A percentile compares a stretch with the other conserved stretches of the same genome.
phyloP scores from a whole-genome alignment of 1,140 invertebrate genomes.

The Galleria mellonella region DNA sequence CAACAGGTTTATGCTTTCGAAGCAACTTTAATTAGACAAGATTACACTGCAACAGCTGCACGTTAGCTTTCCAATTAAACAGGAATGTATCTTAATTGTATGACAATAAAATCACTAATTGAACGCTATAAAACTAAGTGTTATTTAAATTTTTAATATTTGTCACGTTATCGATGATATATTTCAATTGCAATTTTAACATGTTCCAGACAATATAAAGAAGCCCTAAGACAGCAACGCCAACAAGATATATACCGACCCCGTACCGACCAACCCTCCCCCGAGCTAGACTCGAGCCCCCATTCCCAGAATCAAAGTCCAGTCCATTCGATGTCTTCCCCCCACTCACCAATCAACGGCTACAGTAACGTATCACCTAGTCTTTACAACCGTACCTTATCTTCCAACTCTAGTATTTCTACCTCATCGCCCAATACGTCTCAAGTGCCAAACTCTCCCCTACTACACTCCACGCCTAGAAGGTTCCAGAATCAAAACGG shows the following conservation, averaged over 20 bases:
- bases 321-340: conserved; percentile 47
- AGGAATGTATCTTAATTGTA: too few species aligned
- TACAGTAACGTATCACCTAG: conserved; percentile 59
- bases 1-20: too few species aligned
- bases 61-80: too few species aligned
- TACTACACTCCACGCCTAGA: conserved; percentile 62
- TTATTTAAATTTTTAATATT: conserved; percentile 1
- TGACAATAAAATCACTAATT: too few species aligned
- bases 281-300: conserved; percentile 57
- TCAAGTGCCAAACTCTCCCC: conserved; percentile 54
- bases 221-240: conserved; percentile 88
- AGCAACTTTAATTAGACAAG: too few species aligned
- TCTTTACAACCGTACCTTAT: conserved; percentile 45
- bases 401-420: conserved; percentile 45
- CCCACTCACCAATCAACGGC: conserved; percentile 68
- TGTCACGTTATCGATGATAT: too few species aligned
- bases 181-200: too few species aligned
- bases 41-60: too few species aligned
- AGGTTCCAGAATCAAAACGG: conserved; percentile 56
- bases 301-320: conserved; percentile 54
- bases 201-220: conserved; percentile 87
- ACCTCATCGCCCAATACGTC: conserved; percentile 35
- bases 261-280: conserved; percentile 68
- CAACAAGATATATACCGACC: conserved; percentile 86
- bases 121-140: conserved; percentile 3